A percentile compares a stretch with the other conserved stretches of the same genome.
phyloP scores from a whole-genome alignment of 2,888 invertebrate genomes.

The Lochmaea capreae region DNA sequence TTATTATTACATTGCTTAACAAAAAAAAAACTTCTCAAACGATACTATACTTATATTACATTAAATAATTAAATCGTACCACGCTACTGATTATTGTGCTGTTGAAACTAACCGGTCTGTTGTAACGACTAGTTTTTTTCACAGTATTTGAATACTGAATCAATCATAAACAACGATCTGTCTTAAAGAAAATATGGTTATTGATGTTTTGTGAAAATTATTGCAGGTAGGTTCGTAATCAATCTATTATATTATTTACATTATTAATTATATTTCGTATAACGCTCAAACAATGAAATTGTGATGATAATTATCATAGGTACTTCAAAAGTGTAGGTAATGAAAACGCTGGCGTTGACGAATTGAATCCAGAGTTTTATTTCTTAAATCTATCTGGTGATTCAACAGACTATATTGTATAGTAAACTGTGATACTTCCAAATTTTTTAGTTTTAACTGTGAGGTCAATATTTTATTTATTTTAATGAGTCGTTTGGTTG shows the following conservation, averaged over 20 bases:
- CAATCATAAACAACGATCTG: slow-evolving; percentile 3
- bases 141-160: slow-evolving; percentile 33
- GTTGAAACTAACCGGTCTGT: slow-evolving; percentile 45
- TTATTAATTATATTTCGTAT: background rate
- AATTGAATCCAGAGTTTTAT: too few relatives aligned
- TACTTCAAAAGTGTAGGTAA: too few relatives aligned
- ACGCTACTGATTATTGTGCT: slow-evolving; percentile 38
- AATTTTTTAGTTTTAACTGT: background rate
- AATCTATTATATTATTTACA: background rate
- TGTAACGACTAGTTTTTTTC: slow-evolving; percentile 31
- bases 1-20: background rate
- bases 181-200: background rate
- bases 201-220: background rate
- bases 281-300: too few relatives aligned
- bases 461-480: slow-evolving; percentile 6
- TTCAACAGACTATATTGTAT: too few relatives aligned
- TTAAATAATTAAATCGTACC: slow-evolving; percentile 6
- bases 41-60: background rate
- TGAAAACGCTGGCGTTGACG: too few relatives aligned
- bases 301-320: too few relatives aligned
- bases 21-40: background rate
- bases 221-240: background rate
- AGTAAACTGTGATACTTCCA: background rate
- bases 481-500: background rate
- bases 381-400: too few relatives aligned